Percentiles rank a stretch among this genome's conserved stretches.
phyloP scores from a whole-genome alignment of 2,888 invertebrate genomes.

The Aleiodes testaceus region DNA sequence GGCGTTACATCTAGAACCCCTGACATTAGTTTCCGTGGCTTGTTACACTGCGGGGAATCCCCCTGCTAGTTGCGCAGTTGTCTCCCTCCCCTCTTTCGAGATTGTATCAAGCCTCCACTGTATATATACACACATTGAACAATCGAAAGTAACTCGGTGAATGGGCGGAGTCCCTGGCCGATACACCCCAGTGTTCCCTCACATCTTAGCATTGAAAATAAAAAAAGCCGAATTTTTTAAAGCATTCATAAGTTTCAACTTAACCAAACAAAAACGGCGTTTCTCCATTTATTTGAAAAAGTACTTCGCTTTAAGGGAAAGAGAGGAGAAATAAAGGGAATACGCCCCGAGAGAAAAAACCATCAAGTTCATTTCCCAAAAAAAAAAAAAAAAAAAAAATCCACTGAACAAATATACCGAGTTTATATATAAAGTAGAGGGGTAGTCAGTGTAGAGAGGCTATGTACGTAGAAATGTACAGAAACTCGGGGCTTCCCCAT shows the following conservation, averaged over 20 bases:
- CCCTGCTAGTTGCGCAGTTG: conserved; percentile 47
- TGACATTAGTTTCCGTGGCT: conserved; percentile 44
- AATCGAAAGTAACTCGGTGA: conserved; percentile 63
- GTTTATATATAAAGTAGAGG: too few relatives aligned
- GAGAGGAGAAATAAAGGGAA: background rate
- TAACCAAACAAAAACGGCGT: too few relatives aligned
- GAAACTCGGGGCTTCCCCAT: conserved; percentile 51
- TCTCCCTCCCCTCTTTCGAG: conserved; percentile 45
- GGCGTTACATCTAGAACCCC: conserved; percentile 55
- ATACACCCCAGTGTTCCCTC: background rate
- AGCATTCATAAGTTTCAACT: background rate
- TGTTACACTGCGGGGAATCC: conserved; percentile 46
- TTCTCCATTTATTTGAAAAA: background rate
- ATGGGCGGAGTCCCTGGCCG: conserved; percentile 61
- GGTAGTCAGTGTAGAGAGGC: background rate
- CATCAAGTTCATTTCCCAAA: too few relatives aligned
- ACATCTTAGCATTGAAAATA: background rate
- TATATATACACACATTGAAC: conserved; percentile 55
- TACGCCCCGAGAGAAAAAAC: background rate
- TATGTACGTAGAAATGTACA: conserved; percentile 22
- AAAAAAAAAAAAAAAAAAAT: too few relatives aligned
- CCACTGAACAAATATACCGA: too few relatives aligned
- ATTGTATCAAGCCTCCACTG: conserved; percentile 57
- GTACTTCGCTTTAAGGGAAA: background rate
- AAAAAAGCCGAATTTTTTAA: background rate